Evolutionary conservation across 1,140 invertebrate genomes (phyloP).

Genomic region (Aphis gossypii): DNA sequence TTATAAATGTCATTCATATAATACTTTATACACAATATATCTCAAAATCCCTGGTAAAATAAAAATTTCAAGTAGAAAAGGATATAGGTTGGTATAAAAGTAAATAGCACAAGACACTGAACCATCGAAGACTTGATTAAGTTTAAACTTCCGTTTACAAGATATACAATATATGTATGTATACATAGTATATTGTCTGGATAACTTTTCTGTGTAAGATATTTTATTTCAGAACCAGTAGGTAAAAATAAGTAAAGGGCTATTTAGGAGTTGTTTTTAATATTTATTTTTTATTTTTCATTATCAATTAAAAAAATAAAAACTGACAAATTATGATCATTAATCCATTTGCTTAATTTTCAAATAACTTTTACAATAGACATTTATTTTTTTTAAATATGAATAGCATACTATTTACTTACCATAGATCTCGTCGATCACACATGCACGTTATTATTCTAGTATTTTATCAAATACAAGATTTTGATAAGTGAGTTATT

Average conservation of each 20-base stretch:
- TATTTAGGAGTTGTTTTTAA: no score
- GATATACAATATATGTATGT: no score
- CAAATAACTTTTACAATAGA: not conserved
- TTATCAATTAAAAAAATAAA: no score
- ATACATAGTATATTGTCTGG: no score
- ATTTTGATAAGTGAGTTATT: not conserved
- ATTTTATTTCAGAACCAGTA: no score
- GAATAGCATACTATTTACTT: no score
- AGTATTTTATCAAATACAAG: not conserved
- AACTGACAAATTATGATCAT: not conserved
- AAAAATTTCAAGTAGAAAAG: not conserved
- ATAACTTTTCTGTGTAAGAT: no score
- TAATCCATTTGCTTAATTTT: not conserved
- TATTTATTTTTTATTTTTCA: not conserved
- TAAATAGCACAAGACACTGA: not conserved
- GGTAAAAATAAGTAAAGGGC: no score
- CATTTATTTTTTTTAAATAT: no score
- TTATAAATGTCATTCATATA: constrained; percentile 12
- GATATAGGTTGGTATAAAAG: not conserved
- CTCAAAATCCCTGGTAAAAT: not conserved
- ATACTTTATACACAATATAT: not conserved
- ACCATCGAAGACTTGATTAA: not conserved
- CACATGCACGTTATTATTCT: no score
- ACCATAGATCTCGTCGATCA: no score
- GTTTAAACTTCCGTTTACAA: no score